A percentile compares a stretch with the other conserved stretches of the same genome.
Evolutionary conservation across 2,797 vertebrate genomes (phyloP).

Genomic region (Sebastiscus albofasciatus): DNA sequence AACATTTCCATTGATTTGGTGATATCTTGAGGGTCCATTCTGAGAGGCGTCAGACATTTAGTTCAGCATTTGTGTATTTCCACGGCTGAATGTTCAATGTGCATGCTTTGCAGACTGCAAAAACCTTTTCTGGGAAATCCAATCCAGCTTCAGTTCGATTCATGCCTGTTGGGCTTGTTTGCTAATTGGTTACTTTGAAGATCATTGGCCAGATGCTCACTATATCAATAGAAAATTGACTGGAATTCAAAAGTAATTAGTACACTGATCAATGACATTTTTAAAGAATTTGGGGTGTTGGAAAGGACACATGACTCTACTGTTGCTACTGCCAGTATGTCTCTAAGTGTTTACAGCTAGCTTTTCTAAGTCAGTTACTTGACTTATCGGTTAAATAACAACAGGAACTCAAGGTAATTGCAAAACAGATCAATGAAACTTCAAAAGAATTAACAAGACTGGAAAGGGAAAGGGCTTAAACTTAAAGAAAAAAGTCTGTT

Average conservation of each 20-base stretch:
- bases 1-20: not conserved
- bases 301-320: not conserved
- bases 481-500: not conserved
- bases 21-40: not conserved
- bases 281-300: not conserved
- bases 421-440: slow-evolving; percentile 35
- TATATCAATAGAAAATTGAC: slow-evolving; percentile 67
- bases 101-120: slow-evolving; percentile 24
- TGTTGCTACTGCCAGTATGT: not conserved
- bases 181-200: slow-evolving; percentile 74
- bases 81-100: not conserved
- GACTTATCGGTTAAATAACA: not conserved
- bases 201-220: slow-evolving; percentile 67
- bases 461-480: not conserved
- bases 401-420: slow-evolving; percentile 25
- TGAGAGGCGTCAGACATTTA: not conserved
- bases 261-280: slow-evolving; percentile 29
- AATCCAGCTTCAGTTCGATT: slow-evolving; percentile 47
- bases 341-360: not conserved
- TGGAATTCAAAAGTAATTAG: slow-evolving; percentile 60
- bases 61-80: slow-evolving; percentile 19
- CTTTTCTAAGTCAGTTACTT: not conserved
- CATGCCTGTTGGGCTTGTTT: slow-evolving; percentile 56
- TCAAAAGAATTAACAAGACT: slow-evolving; percentile 3
- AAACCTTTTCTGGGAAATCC: slow-evolving; percentile 45